These are phyloP conservation scores for Xiphorhynchus elegans DNA, from an alignment of 2,113 vertebrate species.

Conservation along the genomic window DNA sequence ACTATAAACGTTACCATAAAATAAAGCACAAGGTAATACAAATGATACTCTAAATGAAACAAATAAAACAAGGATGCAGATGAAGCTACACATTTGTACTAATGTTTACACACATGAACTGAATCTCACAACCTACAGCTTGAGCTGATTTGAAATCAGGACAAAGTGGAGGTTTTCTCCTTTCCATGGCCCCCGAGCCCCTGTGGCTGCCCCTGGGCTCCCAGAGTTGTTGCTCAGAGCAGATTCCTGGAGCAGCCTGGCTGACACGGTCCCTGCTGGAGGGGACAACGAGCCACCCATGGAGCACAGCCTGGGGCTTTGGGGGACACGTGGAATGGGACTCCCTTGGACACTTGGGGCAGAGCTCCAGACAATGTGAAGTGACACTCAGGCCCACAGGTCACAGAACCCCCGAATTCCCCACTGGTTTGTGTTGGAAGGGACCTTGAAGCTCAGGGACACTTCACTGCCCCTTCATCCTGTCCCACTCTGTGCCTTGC, in stretches of 20 bases:
- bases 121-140: background rate
- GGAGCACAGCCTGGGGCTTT: background rate
- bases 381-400: background rate
- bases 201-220: background rate
- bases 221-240: background rate
- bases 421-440: background rate
- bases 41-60: background rate
- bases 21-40: background rate
- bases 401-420: background rate
- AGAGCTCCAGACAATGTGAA: rapidly evolving
- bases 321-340: background rate
- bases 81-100: background rate
- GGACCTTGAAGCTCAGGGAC: background rate
- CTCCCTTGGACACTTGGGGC: background rate
- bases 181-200: background rate
- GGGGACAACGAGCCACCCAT: rapidly evolving
- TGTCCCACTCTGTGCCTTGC: background rate
- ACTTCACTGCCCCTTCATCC: background rate
- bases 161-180: background rate
- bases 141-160: background rate
- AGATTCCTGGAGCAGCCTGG: background rate
- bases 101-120: background rate
- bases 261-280: rapidly evolving
- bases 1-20: background rate
- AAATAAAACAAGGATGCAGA: background rate